Evolutionary conservation across 2,113 vertebrate species (phyloP), one percentile per base, ranked within the genome.

Genomic region (Picathartes gymnocephalus): DNA sequence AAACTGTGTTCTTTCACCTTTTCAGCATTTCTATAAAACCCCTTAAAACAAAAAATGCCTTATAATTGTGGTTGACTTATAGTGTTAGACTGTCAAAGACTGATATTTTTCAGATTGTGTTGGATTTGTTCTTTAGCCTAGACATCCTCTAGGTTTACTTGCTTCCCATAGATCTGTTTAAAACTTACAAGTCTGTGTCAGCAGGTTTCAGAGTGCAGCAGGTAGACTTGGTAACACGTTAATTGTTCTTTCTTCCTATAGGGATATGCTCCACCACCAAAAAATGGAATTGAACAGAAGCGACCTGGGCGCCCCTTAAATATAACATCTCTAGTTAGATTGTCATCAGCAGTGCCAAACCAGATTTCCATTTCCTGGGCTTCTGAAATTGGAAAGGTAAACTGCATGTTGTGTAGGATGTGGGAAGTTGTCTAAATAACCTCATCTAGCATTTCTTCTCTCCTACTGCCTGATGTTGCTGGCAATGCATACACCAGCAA

Each of bases 311-410:
- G 98, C 37, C 99, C 99, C 25, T 97, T 99, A 48, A 99, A 99
- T 96, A 99, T 99, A 60, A 99, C 99, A 3, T 99, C 99, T 47
- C 96, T 99, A 39, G 98, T 99, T 77, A 97, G 99, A 70, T 96
- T 99, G 64, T 99, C 99, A 0, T 99, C 99, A 48, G 99, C 99
- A 18, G 99, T 99, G 86, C 99, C 99, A 97, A 99, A 99, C 95
- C 99, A 99, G 97, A 99, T 99, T 83, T 99, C 99, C 31, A 98
- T 99, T 87, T 99, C 99, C 3, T 99, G 99, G 99, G 98, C 99
- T 60, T 99, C 98, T 88, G 99, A 99, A 98, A 99, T 99, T 73
- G 99, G 98, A 96, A 99, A 99, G 98, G 99, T 99, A 97, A 98
- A 88, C 47, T 48, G 17, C 71, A 13, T 48, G 39, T 56, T 91